A percentile compares a stretch with the other conserved stretches of the same genome.
phyloP scores from a whole-genome alignment of 2,888 invertebrate species.

The Acrocera orbiculus region DNA sequence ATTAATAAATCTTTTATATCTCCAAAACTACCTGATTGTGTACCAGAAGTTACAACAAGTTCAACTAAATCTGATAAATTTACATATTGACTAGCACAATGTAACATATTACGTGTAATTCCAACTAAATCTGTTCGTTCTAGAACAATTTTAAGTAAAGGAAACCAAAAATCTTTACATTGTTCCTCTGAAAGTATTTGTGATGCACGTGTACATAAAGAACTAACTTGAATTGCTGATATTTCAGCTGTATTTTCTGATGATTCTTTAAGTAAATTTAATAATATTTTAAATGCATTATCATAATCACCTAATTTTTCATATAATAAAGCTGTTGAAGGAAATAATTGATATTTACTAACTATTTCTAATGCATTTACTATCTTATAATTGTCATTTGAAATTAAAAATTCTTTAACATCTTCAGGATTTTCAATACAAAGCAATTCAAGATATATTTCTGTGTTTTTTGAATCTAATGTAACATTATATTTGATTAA shows the following conservation, averaged over 20 bases:
- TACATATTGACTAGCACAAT: conserved; percentile 38
- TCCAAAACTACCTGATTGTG: conserved; percentile 37
- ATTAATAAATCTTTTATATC: conserved; percentile 41
- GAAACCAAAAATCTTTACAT: conserved; percentile 35
- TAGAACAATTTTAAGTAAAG: conserved; percentile 29
- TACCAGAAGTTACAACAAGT: conserved; percentile 36
- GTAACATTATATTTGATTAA: conserved; percentile 31
- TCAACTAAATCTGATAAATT: conserved; percentile 40
- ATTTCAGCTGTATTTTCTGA: conserved; percentile 14
- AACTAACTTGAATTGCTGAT: conserved; percentile 19
- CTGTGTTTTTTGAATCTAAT: conserved; percentile 34
- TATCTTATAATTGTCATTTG: conserved; percentile 39
- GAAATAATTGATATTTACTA: conserved; percentile 39
- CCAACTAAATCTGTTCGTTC: conserved; percentile 29
- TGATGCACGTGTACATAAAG: conserved; percentile 33
- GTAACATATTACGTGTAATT: conserved; percentile 33
- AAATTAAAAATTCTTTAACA: conserved; percentile 37
- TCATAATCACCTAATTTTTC: conserved; percentile 58
- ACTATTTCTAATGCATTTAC: conserved; percentile 48
- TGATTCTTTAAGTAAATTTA: conserved; percentile 28
- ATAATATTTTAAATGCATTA: conserved; percentile 47
- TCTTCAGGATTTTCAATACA: conserved; percentile 37
- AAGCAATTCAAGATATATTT: conserved; percentile 44
- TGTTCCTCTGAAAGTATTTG: conserved; percentile 29
- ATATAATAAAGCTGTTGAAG: conserved; percentile 52